Base-by-base conservation (phyloP, 2,797 vertebrate species). In the Rhinichthys osculus region DNA sequence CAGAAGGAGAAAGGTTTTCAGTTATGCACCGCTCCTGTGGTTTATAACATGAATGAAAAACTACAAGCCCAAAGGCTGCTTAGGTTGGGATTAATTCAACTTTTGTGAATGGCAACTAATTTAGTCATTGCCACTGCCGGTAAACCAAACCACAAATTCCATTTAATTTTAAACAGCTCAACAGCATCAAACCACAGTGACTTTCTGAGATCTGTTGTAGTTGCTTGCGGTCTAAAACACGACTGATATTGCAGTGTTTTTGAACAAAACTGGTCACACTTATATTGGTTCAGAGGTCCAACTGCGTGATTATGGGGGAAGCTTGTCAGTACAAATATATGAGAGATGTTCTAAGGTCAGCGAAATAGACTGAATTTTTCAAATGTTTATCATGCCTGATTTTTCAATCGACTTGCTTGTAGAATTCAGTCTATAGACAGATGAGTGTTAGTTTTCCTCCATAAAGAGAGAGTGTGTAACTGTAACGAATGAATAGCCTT, bases 201-300 rank as follows among this genome's bases (percentile, higher is more conserved):
- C 59, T 74, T 47, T 47, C 44, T 27, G 64, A 85, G 85, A 87
- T 89, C 52, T 84, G 77, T 86, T 89, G 83, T 71, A 79, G 80
- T 67, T 69, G 78, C 19, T 80, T 85, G 57, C 72, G 66, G 59
- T 84, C 54, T 74, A 27, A 79, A 42, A 79, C 78, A 64, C 11
- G 42, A 50, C 21, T 87, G 81, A 87, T 88, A 86, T 88, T 90
- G 88, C 76, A 89, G 66, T 81, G 57, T 90, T 87, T 78, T 86
- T 88, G 87, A 88, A 87, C 84, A 93, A 89, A 92, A 84, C 86
- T 57, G 79, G 83, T 89, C 81, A 86, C 10, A 42, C 72, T 87
- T 88, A 38, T 72, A 72, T 66, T 71, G 72, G 78, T 85, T 71
- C 72, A 54, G 50, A 54, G 70, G 59, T 84, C 86, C 71, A 90